Conservation (phyloP, 2,888 invertebrate genomes). For the Cantharis flavilabris region DNA sequence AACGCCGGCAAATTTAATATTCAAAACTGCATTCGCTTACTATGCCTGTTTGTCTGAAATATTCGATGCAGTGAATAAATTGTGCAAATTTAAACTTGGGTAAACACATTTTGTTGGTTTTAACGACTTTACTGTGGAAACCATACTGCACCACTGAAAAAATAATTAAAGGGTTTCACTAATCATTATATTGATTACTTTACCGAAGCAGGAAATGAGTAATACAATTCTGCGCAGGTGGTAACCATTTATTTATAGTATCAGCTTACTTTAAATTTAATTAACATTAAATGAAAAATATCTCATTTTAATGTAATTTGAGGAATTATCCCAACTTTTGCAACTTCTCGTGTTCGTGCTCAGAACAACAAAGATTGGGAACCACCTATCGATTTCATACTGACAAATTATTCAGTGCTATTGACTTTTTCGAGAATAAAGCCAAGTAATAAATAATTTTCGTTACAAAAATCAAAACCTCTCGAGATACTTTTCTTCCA, state of each 20-base stretch:
- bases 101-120: background rate
- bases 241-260: background rate
- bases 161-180: constrained; percentile 17
- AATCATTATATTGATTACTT: constrained; percentile 25
- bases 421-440: background rate
- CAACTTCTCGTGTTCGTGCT: background rate
- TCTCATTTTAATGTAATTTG: background rate
- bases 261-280: constrained; percentile 3
- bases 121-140: background rate
- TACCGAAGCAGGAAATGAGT: constrained; percentile 16
- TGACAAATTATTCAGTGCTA: background rate
- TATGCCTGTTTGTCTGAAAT: background rate
- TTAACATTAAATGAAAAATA: background rate
- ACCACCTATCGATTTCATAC: background rate
- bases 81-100: background rate
- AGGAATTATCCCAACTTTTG: background rate
- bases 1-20: background rate
- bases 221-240: constrained; percentile 20
- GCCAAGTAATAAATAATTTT: background rate
- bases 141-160: constrained; percentile 3
- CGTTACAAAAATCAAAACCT: background rate
- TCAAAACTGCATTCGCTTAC: background rate
- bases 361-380: background rate
- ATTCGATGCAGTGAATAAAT: background rate
- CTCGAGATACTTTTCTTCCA: background rate